phyloP scores from a whole-genome alignment of 2,113 vertebrate species.

The Porphyrio hochstetteri region DNA sequence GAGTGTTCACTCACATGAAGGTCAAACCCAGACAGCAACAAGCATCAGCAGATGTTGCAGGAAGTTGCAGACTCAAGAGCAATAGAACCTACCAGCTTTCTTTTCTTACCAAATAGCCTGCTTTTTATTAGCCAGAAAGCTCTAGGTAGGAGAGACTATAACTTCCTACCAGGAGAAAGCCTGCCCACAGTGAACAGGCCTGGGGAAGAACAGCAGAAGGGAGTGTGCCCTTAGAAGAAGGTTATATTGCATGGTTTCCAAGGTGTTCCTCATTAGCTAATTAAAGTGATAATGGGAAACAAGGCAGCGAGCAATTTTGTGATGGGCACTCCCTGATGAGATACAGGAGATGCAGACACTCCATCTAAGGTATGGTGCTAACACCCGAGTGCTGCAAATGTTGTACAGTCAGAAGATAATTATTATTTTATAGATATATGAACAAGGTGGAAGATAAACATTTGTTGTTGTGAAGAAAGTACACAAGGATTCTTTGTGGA shows the following conservation, averaged over 20 bases:
- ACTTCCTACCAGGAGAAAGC: rapidly evolving
- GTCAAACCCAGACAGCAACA: background rate
- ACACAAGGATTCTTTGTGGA: rapidly evolving
- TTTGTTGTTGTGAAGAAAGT: background rate
- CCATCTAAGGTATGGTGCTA: no score
- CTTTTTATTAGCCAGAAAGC: background rate
- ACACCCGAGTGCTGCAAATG: background rate
- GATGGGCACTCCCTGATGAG: background rate
- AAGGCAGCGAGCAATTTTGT: background rate
- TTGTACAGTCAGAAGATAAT: background rate
- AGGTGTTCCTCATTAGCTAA: background rate
- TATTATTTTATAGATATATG: background rate
- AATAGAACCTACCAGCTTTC: rapidly evolving
- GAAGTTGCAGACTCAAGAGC: rapidly evolving
- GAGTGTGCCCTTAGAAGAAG: rapidly evolving
- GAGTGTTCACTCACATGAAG: rapidly evolving
- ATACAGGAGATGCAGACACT: background rate
- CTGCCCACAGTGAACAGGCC: rapidly evolving
- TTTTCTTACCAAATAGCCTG: background rate
- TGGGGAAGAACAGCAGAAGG: rapidly evolving
- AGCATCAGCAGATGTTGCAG: background rate
- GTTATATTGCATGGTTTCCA: rapidly evolving
- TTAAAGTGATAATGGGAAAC: background rate
- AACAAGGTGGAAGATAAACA: background rate
- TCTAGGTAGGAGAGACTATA: rapidly evolving